Conservation (phyloP, 1,140 invertebrate species). For the Xylocopa sonorina region DNA sequence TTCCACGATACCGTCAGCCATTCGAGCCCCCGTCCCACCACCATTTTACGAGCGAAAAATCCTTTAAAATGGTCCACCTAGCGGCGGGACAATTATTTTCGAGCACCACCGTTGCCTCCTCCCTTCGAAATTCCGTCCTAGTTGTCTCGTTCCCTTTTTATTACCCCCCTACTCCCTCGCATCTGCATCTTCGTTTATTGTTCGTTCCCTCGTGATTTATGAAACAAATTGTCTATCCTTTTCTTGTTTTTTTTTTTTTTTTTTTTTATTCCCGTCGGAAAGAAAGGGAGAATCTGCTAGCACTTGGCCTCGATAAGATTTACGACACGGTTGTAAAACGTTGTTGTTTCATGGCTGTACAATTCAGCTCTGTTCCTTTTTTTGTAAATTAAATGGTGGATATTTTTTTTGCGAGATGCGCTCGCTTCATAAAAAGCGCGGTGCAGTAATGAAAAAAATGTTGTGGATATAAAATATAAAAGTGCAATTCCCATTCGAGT, state of each 20-base stretch:
- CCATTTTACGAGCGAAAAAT: conserved; percentile 24
- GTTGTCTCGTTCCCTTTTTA: conserved; percentile 2
- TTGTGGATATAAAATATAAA: too few species aligned
- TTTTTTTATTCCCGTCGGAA: background rate
- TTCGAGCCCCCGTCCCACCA: background rate
- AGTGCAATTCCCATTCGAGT: too few species aligned
- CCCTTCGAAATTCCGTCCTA: conserved; percentile 8
- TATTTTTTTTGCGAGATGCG: too few species aligned
- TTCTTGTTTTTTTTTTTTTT: background rate
- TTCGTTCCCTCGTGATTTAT: background rate
- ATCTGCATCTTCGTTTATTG: conserved; percentile 9
- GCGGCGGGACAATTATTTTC: conserved; percentile 30
- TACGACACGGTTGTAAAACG: background rate
- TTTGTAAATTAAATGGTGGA: too few species aligned
- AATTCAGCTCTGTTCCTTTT: too few species aligned
- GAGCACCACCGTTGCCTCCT: background rate
- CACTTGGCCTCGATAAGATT: background rate
- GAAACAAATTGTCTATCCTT: background rate
- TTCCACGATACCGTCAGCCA: background rate
- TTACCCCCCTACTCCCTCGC: background rate
- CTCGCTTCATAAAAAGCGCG: too few species aligned
- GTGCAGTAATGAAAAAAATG: too few species aligned
- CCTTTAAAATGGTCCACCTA: conserved; percentile 11
- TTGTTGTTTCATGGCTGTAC: too few species aligned
- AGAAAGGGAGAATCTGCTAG: background rate